Base-by-base conservation (phyloP, 2,888 invertebrate species). In the Cantharis nigra region DNA sequence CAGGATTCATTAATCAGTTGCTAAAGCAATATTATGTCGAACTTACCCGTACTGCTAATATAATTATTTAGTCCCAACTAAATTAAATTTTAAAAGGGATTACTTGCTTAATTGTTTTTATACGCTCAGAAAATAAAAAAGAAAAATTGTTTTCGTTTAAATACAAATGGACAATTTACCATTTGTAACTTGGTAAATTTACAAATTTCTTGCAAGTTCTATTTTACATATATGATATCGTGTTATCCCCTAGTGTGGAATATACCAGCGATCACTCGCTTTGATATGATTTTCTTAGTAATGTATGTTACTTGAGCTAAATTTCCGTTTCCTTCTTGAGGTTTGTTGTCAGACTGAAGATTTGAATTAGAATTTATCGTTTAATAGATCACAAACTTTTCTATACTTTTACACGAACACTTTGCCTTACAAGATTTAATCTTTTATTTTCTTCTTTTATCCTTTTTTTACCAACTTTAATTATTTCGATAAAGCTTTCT, bases 1-100 rank as follows among this genome's bases (percentile, higher is more conserved):
- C 79, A 77, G 77, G 78, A 82, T 80, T 82, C 82, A 82, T 82
- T 81, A 81, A 80, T 81, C 79, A 81, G 73, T 63, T 72, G 78
- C 49, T 71, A 71, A 76, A 74, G 76, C 71, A 76, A 71, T 78
- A 80, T 77, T 79, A 79, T 71, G 76, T 76, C 78, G 67, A 75
- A 71, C 20, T 67, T 67, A 67, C 72, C 78, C 69, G 69, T 76
- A 74, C 71, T 28, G 64, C 62, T 70, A 76, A 78, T 76, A 78
- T 78, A 73, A 74, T 49, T 49, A 49, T 78, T 80, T 75, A 64
- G 65, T 16, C 28, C 70, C 63, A 74, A 49, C 70, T 49, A 71
- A 70, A 70, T 75, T 71, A 62, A 75, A 75, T 71, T 75, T 75
- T 18, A 20, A 16, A 33, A 49, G 28, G 23, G 70, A 71, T 75